Evolutionary conservation across 2,113 vertebrate genomes (phyloP).

Genomic region (Xenopus borealis): DNA sequence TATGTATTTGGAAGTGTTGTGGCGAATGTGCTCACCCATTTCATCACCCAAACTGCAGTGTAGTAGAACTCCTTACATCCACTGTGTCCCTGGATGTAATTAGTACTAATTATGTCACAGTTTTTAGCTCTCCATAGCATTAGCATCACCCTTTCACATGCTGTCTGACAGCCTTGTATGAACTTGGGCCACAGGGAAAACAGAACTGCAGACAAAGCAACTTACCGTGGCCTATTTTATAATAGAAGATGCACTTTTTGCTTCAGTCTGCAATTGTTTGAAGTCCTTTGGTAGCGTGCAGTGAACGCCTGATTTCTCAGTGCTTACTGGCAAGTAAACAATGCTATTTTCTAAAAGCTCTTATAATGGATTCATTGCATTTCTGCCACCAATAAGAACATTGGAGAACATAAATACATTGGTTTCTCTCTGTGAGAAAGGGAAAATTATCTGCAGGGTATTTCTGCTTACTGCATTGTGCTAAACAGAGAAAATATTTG

Average conservation of each 20-base stretch:
- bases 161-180: constrained; percentile 5
- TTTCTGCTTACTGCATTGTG: too few species aligned
- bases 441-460: too few species aligned
- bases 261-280: constrained; percentile 6
- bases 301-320: too few species aligned
- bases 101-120: not conserved
- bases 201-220: constrained; percentile 18
- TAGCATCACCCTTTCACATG: not conserved
- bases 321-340: not conserved
- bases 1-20: too few species aligned
- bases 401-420: too few species aligned
- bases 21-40: too few species aligned
- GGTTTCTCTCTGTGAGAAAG: too few species aligned
- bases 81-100: not conserved
- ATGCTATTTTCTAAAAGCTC: not conserved
- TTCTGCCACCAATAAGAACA: too few species aligned
- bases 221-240: constrained; percentile 20
- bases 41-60: not conserved
- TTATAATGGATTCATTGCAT: too few species aligned
- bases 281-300: constrained; percentile 3
- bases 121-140: not conserved
- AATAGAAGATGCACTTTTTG: constrained; percentile 15
- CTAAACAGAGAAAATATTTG: too few species aligned
- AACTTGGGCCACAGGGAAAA: constrained; percentile 14
- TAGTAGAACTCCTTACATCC: not conserved